Conservation (phyloP, 2,888 invertebrate species). For the Eurois occulta region DNA sequence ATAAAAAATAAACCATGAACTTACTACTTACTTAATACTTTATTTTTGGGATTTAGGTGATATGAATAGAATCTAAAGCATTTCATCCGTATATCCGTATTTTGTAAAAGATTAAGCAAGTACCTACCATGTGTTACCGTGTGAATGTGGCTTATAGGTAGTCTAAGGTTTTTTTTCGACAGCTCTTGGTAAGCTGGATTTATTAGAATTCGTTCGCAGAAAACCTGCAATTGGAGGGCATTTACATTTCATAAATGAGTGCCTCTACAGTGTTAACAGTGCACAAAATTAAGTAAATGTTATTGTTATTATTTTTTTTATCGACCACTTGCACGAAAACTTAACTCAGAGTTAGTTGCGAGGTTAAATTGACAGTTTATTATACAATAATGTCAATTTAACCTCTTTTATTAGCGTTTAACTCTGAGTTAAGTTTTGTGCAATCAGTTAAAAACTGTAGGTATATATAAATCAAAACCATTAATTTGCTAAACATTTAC, state of each 20-base stretch:
- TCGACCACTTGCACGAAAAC: no score
- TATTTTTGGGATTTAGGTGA: no score
- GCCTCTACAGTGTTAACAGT: slow-evolving; percentile 21
- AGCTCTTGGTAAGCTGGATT: slow-evolving; percentile 11
- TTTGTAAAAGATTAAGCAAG: background rate
- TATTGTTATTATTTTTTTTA: no score
- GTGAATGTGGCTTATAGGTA: background rate
- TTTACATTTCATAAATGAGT: slow-evolving; percentile 43
- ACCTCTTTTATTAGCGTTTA: no score
- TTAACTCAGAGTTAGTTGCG: no score
- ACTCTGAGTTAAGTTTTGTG: no score
- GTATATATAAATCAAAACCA: background rate
- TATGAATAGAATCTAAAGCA: background rate
- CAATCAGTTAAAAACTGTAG: no score
- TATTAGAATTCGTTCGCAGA: slow-evolving; percentile 29
- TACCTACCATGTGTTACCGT: background rate
- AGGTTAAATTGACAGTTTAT: no score
- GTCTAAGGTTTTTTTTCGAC: slow-evolving; percentile 26
- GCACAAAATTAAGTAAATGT: slow-evolving; percentile 1
- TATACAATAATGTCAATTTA: no score
- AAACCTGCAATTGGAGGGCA: slow-evolving; percentile 35
- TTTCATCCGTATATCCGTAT: background rate
- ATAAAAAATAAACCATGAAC: background rate
- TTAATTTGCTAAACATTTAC: background rate
- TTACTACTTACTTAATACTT: no score